Evolutionary conservation across 2,113 vertebrate species (phyloP).

Genomic region (Neolamprologus hecqui): DNA sequence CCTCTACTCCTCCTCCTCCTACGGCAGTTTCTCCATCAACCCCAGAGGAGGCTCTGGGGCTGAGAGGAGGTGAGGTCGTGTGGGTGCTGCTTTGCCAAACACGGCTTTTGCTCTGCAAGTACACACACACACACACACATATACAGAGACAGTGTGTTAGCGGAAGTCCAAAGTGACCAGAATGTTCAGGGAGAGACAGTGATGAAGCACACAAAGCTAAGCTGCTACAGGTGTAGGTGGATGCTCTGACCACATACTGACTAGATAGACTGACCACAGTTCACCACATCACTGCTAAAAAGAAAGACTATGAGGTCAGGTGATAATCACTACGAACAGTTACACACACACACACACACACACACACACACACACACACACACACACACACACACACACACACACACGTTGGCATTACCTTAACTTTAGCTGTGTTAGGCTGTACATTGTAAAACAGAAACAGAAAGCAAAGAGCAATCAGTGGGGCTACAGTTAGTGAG

Average conservation of each 20-base stretch:
- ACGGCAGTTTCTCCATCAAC: slow-evolving; percentile 70
- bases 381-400: background rate
- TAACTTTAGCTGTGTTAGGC: slow-evolving; percentile 53
- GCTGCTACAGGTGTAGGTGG: background rate
- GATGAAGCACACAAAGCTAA: background rate
- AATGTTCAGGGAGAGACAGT: background rate
- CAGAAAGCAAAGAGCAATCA: slow-evolving; percentile 30
- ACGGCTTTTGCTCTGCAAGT: slow-evolving; percentile 76
- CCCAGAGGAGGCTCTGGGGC: slow-evolving; percentile 59
- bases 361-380: background rate
- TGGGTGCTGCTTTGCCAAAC: slow-evolving; percentile 66
- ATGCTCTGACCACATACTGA: background rate
- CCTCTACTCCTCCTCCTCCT: slow-evolving; percentile 66
- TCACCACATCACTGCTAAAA: background rate
- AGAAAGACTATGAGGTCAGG: background rate
- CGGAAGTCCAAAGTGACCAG: background rate
- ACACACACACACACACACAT: background rate
- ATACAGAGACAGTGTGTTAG: background rate
- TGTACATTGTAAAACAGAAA: slow-evolving; percentile 38
- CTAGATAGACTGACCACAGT: background rate
- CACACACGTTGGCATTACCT: slow-evolving; percentile 40
- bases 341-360: background rate
- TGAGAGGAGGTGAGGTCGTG: slow-evolving; percentile 71
- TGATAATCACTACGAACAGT: background rate
- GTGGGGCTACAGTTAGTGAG: background rate